Evolutionary conservation across 2,888 invertebrate genomes (phyloP), one percentile per base, ranked within the genome.

Genomic region (Clitarchus hookeri): DNA sequence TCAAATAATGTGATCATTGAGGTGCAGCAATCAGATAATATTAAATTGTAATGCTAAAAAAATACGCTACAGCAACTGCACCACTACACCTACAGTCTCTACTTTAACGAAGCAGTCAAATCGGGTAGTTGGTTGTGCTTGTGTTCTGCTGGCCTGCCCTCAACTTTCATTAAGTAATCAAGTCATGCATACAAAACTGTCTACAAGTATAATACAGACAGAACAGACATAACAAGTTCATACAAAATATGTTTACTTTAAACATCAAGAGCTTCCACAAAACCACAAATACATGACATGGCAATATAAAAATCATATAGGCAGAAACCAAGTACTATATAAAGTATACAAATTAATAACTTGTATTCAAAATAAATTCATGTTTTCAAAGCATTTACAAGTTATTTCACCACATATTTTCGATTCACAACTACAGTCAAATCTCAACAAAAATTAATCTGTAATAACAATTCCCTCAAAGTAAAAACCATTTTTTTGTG

Each of bases 101-200:
- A 19, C 0, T 16, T n/a, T 23, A n/a, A 65, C 0, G n/a, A 65
- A 65, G n/a, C 65, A 65, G 65, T 65, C 65, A 65, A 65, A 65
- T n/a, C 65, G 65, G 65, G 65, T 23, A 65, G 65, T 65, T n/a
- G 65, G 65, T 65, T 65, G 65, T 65, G 65, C 65, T 65, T 65
- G 65, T 65, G 65, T 65, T 65, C 65, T 65, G 65, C n/a, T 65
- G 65, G n/a, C 65, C 65, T 65, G 65, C 65, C 65, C 65, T 65
- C 23, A 65, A 65, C 19, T 65, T 65, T 23, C 65, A 65, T 65
- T 65, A 65, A 11, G 16, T 48, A 65, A 65, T 65, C 16, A 65
- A 16, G 8, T n/a, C 65, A 65, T 65, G 65, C 65, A 65, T 9
- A 65, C 2, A n/a, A n/a, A 19, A 23, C n/a, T 11, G 16, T 16